Evolutionary conservation across 2,888 invertebrate genomes (phyloP).

Genomic region (Drosophila paranaensis): DNA sequence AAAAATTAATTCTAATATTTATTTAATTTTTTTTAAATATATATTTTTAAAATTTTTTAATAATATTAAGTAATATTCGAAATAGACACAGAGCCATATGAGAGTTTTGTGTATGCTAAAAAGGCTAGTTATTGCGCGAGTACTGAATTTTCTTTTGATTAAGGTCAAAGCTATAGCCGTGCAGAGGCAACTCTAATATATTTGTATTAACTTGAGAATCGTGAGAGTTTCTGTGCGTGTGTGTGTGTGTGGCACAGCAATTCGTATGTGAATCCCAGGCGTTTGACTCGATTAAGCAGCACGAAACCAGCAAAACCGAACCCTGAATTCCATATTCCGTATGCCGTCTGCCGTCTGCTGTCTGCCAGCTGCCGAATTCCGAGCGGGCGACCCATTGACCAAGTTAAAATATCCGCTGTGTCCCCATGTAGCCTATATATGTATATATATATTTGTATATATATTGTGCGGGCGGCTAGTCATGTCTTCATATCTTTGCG

Average conservation of each 20-base stretch:
- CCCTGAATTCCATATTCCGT: slow-evolving; percentile 11
- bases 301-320: slow-evolving; percentile 9
- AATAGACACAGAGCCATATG: too few species aligned
- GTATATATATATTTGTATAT: background rate
- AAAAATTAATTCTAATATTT: background rate
- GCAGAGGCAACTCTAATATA: background rate
- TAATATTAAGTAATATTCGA: too few species aligned
- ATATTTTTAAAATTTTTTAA: background rate
- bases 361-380: slow-evolving; percentile 25
- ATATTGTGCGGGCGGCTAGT: slow-evolving; percentile 8
- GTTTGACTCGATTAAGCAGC: slow-evolving; percentile 30
- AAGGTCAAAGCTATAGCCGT: too few species aligned
- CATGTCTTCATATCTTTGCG: slow-evolving; percentile 16
- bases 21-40: too few species aligned
- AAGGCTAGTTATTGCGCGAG: too few species aligned
- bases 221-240: background rate
- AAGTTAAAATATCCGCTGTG: slow-evolving; percentile 62
- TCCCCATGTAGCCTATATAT: slow-evolving; percentile 25
- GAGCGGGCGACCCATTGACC: slow-evolving; percentile 78
- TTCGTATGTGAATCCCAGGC: slow-evolving; percentile 16
- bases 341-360: background rate
- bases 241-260: background rate
- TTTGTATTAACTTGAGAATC: slow-evolving; percentile 5
- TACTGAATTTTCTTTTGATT: too few species aligned
- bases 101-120: too few species aligned